Evolutionary conservation across 2,888 invertebrate genomes (phyloP).

Genomic region (Himalopsyche kuldschensis): DNA sequence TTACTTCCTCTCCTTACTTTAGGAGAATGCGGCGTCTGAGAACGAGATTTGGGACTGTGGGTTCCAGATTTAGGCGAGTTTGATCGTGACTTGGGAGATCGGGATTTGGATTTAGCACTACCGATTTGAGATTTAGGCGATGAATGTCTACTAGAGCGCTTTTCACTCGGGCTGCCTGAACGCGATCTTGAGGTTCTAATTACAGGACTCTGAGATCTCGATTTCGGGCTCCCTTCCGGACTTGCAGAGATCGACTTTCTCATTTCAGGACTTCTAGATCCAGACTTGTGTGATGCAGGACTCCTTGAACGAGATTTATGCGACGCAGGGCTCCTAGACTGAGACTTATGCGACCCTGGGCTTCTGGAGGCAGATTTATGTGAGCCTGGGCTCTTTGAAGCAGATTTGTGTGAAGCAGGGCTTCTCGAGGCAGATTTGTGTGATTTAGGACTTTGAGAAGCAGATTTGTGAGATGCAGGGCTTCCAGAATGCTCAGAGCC

Average conservation of each 20-base stretch:
- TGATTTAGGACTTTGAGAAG: slow-evolving; percentile 25
- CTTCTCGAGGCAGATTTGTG: slow-evolving; percentile 35
- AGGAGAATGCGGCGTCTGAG: background rate
- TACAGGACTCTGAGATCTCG: slow-evolving; percentile 45
- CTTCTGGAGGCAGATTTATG: slow-evolving; percentile 39
- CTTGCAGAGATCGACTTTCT: slow-evolving; percentile 36
- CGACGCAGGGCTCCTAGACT: slow-evolving; percentile 35
- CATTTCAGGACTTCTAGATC: slow-evolving; percentile 27
- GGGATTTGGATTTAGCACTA: slow-evolving; percentile 48
- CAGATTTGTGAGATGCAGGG: slow-evolving; percentile 37
- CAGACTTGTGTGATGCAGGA: slow-evolving; percentile 37
- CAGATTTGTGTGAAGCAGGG: slow-evolving; percentile 42
- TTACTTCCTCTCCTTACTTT: background rate
- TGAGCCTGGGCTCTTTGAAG: slow-evolving; percentile 44
- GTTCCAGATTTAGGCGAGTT: slow-evolving; percentile 42
- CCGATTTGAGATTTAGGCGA: slow-evolving; percentile 41
- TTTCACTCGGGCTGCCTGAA: slow-evolving; percentile 35
- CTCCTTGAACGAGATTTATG: slow-evolving; percentile 39
- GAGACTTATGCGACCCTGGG: slow-evolving; percentile 37
- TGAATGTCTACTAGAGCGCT: slow-evolving; percentile 7
- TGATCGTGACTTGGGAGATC: slow-evolving; percentile 46
- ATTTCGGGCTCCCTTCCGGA: slow-evolving; percentile 42
- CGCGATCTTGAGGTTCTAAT: slow-evolving; percentile 41
- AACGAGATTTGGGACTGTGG: slow-evolving; percentile 14
- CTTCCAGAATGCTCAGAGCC: slow-evolving; percentile 40